Conservation (phyloP, 2,797 vertebrate genomes). For the Remorina albescens region DNA sequence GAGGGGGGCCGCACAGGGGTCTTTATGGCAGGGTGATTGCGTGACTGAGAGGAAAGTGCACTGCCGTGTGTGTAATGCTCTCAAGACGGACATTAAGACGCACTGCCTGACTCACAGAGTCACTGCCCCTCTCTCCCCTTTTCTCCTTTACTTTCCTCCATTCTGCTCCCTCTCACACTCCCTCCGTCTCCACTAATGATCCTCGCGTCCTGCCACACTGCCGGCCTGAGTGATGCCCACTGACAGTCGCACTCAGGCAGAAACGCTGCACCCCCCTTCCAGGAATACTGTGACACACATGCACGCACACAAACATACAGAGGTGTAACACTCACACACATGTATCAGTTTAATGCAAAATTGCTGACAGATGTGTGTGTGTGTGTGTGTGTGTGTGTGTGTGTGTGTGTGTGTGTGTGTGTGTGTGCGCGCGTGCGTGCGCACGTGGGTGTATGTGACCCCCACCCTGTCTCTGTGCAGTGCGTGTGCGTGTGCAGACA, state of each 20-base stretch:
- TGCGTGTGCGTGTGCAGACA: no score
- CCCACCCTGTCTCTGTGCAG: conserved; percentile 24
- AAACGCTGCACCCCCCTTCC: conserved; percentile 79
- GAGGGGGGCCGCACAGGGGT: conserved; percentile 57
- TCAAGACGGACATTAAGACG: conserved; percentile 84
- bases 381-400: conserved; percentile 19
- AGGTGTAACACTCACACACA: conserved; percentile 68
- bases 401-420: conserved; percentile 16
- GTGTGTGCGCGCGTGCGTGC: conserved; percentile 15
- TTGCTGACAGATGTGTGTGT: conserved; percentile 70
- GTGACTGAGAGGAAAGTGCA: conserved; percentile 84
- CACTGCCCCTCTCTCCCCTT: conserved; percentile 65
- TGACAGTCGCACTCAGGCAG: conserved; percentile 85
- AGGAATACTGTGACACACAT: conserved; percentile 69
- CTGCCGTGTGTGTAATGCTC: conserved; percentile 83
- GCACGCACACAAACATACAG: conserved; percentile 56
- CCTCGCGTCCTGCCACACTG: conserved; percentile 81
- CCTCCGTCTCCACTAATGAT: conserved; percentile 85
- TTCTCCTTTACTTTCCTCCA: conserved; percentile 60
- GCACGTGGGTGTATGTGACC: conserved; percentile 4
- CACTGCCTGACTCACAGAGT: conserved; percentile 60
- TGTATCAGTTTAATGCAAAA: conserved; percentile 66
- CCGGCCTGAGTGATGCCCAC: conserved; percentile 84
- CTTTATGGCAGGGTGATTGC: conserved; percentile 72
- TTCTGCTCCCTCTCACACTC: conserved; percentile 69